Percentiles rank a stretch among this genome's conserved stretches.
Conservation (phyloP, 2,113 vertebrate species). For the Fulica atra region DNA sequence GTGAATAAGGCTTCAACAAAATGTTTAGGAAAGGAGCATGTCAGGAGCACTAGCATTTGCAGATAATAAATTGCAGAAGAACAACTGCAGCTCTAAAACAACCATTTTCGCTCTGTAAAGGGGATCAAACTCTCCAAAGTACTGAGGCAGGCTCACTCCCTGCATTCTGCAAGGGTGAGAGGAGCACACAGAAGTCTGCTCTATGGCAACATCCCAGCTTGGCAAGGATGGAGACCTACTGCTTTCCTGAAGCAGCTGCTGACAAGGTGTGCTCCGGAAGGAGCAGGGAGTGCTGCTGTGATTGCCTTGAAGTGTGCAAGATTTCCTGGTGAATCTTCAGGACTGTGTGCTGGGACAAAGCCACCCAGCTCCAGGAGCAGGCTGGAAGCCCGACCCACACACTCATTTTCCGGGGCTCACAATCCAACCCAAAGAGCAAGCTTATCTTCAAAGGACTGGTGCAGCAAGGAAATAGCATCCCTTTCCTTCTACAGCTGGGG, state of each 20-base stretch:
- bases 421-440: not conserved
- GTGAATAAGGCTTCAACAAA: not conserved
- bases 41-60: not conserved
- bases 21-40: not conserved
- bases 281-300: not conserved
- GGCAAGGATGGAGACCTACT: not conserved
- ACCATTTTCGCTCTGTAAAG: not conserved
- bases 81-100: not conserved
- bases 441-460: not conserved
- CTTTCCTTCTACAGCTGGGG: not conserved
- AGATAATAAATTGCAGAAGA: not conserved
- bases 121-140: not conserved
- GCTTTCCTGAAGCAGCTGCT: not conserved
- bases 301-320: not conserved
- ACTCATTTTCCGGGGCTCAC: rapidly evolving
- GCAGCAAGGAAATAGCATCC: not conserved
- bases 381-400: rapidly evolving
- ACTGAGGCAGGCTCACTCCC: not conserved
- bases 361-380: rapidly evolving
- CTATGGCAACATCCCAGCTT: not conserved
- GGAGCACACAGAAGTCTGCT: not conserved
- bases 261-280: not conserved
- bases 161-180: not conserved
- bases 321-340: not conserved
- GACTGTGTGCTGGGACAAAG: not conserved